Evolutionary conservation across 2,113 vertebrate species (phyloP).

Genomic region (Alligator mississippiensis): DNA sequence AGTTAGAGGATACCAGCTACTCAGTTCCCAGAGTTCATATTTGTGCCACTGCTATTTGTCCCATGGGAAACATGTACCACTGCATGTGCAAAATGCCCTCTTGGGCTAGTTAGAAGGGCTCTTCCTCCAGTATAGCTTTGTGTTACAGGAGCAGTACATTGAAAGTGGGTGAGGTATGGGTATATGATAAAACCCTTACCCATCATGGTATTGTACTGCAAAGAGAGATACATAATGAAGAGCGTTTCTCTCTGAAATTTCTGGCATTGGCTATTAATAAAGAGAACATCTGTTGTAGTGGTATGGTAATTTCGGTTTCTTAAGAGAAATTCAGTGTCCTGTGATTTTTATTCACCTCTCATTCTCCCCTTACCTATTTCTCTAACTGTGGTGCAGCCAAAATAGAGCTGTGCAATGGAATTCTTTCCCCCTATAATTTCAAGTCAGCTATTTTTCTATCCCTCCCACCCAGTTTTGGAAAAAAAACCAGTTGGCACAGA

Average conservation of each 20-base stretch:
- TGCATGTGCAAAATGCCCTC: no score
- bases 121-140: background rate
- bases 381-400: background rate
- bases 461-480: background rate
- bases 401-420: background rate
- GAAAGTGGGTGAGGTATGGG: background rate
- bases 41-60: no score
- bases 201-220: background rate
- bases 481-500: background rate
- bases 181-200: background rate
- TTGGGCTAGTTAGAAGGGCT: background rate
- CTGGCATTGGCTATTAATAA: background rate
- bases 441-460: background rate
- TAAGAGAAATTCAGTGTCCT: background rate
- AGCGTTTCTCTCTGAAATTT: conserved; percentile 13
- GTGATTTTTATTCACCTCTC: background rate
- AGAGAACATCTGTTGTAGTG: background rate
- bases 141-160: background rate
- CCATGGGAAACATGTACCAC: no score
- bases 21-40: no score
- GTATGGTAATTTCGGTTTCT: background rate
- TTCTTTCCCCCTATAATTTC: background rate
- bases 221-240: background rate
- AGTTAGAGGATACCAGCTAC: no score
- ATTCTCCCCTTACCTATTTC: background rate